Percentiles rank a stretch among this genome's conserved stretches.
Evolutionary conservation across 2,888 invertebrate genomes (phyloP).

Genomic region (Clunio marinus): DNA sequence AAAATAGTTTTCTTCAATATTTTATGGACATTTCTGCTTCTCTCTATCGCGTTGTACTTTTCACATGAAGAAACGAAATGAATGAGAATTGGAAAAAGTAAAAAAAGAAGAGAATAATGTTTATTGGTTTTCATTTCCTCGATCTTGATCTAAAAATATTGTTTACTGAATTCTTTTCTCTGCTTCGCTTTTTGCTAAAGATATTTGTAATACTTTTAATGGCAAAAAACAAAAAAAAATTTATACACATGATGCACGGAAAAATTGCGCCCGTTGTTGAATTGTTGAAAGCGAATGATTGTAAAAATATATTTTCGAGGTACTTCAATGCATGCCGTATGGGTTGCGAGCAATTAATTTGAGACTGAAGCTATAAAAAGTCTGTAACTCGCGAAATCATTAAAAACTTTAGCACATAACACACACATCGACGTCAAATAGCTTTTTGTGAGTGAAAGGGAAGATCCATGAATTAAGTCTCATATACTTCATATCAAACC

Average conservation of each 20-base stretch:
- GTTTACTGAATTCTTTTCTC: slow-evolving; percentile 1
- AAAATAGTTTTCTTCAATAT: slow-evolving; percentile 28
- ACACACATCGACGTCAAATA: too few species aligned
- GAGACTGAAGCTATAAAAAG: background rate
- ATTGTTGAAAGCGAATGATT: too few species aligned
- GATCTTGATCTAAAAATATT: slow-evolving; percentile 38
- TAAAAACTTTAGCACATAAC: slow-evolving; percentile 9
- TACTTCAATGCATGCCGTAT: background rate
- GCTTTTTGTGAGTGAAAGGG: background rate
- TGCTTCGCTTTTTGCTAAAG: background rate
- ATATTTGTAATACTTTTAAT: slow-evolving; percentile 25
- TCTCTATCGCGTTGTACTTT: background rate
- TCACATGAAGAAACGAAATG: background rate
- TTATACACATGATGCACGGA: background rate
- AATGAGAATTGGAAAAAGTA: background rate
- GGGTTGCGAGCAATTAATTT: slow-evolving; percentile 5
- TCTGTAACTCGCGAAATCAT: background rate
- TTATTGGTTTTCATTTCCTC: slow-evolving; percentile 38
- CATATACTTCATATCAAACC: too few species aligned
- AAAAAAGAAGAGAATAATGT: slow-evolving; percentile 31
- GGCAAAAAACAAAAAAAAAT: background rate
- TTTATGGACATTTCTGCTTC: slow-evolving; percentile 25
- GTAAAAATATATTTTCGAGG: background rate
- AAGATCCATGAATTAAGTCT: background rate
- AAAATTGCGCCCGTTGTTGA: too few species aligned